These are phyloP conservation scores for Leucozona laternaria DNA, from an alignment of 2,888 invertebrate genomes.

Conservation along the genomic window DNA sequence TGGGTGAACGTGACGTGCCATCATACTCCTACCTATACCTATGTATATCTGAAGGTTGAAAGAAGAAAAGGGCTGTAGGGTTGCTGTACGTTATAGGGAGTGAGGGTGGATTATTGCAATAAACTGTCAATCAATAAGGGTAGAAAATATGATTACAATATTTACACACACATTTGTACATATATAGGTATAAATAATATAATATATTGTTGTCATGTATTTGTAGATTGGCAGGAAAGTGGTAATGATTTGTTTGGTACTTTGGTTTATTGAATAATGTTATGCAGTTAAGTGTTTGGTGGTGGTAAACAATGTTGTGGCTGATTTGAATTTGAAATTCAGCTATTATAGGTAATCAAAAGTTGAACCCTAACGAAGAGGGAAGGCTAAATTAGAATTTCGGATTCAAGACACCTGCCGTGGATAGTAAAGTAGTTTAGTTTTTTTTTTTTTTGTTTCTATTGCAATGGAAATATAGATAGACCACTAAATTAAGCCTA, in stretches of 20 bases:
- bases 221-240: conserved; percentile 55
- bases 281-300: conserved; percentile 70
- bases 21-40: not conserved
- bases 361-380: not conserved
- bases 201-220: not conserved
- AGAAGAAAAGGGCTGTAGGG: conserved; percentile 5
- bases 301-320: conserved; percentile 69
- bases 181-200: not conserved
- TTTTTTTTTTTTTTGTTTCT: too few species aligned
- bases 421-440: not conserved
- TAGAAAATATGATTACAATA: conserved; percentile 50
- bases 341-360: conserved; percentile 54
- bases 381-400: conserved; percentile 14
- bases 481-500: too few species aligned
- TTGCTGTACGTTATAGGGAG: not conserved
- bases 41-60: not conserved
- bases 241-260: conserved; percentile 72
- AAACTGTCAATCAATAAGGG: conserved; percentile 73
- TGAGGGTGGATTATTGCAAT: conserved; percentile 71
- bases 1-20: conserved; percentile 66
- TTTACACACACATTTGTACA: not conserved
- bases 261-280: conserved; percentile 59
- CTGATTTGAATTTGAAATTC: conserved; percentile 71
- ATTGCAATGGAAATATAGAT: too few species aligned
- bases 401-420: conserved; percentile 3